Evolutionary conservation across 1,140 invertebrate genomes (phyloP), one percentile per base, ranked within the genome.

Genomic region (Hyles vespertilio): DNA sequence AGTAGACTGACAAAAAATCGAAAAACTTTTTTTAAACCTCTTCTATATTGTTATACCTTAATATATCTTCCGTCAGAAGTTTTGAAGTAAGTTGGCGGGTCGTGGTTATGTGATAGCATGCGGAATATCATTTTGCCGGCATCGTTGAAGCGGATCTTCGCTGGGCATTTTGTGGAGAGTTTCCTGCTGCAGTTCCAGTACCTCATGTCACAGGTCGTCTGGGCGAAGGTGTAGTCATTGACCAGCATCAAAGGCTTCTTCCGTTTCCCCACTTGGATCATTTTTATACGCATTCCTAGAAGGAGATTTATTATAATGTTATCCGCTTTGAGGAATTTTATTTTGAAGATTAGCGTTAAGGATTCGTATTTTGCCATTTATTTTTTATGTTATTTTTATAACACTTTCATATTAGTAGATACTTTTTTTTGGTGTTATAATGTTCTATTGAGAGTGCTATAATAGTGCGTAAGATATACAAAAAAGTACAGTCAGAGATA

Each of bases 111-210:
- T 3, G 48, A 50, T n/a, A 81, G 45, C 3, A 70, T 44, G 11
- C 71, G 58, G 5, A 56, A 68, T 0, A 73, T 69, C 9, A 81
- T 48, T 0, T 62, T 59, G 0, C 77, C 79, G 0, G 22, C 32
- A 3, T 56, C 61, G 45, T 81, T 69, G 43, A 84, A 80, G 4
- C 70, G 60, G 0, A 84, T 48, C 40, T 72, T 71, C 5, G 81
- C 75, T 2, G 55, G 56, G 47, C 81, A 84, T n/a, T 67, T 74
- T 5, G 56, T 45, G 0, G 72, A 65, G 0, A 56, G 51, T 46
- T 80, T 84, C 36, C 62, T 72, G 33, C 71, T 77, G 51, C 82
- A 85, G 33, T 79, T 79, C 77, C 81, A 85, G 40, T 82, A 82
- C 10, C 80, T 59, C 4, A 44, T 45, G 34, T 81, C 78, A 32